These are phyloP conservation scores for Hesperophylax magnus DNA, from an alignment of 1,140 invertebrate genomes.

Conservation along the genomic window DNA sequence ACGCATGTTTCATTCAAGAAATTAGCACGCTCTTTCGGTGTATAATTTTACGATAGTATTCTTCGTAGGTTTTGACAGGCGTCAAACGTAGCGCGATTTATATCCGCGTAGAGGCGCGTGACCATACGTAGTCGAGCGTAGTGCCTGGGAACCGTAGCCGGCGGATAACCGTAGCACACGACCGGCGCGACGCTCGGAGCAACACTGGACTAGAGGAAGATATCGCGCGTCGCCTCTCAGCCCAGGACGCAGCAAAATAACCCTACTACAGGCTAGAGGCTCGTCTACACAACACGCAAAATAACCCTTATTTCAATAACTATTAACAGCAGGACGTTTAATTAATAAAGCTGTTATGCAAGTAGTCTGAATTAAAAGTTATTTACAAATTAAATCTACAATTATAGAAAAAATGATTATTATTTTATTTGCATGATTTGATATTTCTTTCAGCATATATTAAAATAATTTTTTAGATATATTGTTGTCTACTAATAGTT, in stretches of 20 bases:
- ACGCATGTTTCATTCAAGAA: too few species aligned
- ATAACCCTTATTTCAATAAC: neutral
- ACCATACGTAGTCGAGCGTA: conserved; percentile 19
- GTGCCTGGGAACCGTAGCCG: conserved; percentile 1
- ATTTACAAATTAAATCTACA: too few species aligned
- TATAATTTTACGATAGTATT: neutral
- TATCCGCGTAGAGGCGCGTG: conserved; percentile 1
- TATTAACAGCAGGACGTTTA: too few species aligned
- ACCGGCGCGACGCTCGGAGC: conserved; percentile 37
- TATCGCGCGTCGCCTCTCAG: conserved; percentile 37
- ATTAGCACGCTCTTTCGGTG: too few species aligned
- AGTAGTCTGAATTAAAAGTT: too few species aligned
- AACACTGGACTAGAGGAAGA: conserved; percentile 34
- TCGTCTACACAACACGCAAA: conserved; percentile 17
- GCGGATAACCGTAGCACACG: neutral
- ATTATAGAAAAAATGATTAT: too few species aligned
- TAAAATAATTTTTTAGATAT: too few species aligned
- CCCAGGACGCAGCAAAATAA: conserved; percentile 8
- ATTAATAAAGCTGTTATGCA: too few species aligned
- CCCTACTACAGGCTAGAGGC: neutral
- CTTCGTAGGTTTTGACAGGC: neutral
- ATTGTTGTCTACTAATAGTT: too few species aligned
- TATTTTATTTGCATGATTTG: too few species aligned
- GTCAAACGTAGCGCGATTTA: neutral
- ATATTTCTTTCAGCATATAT: too few species aligned